These are phyloP conservation scores for Miltochrista miniata DNA, from an alignment of 2,888 invertebrate genomes.

Conservation along the genomic window DNA sequence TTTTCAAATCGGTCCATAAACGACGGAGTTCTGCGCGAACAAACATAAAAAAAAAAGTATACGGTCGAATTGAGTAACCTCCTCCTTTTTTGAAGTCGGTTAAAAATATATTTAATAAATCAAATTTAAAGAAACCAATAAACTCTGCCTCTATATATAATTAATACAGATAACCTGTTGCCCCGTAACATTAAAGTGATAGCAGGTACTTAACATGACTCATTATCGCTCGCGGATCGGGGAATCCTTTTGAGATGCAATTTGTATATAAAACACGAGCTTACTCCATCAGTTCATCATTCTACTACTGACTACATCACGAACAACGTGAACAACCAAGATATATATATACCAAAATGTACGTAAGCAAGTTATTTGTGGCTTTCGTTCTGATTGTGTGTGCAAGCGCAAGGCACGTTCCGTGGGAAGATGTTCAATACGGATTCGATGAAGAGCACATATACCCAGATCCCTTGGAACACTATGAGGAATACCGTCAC, in stretches of 20 bases:
- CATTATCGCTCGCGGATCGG: neutral
- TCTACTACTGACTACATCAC: neutral
- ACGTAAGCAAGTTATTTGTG: constrained; percentile 13
- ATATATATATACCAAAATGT: neutral
- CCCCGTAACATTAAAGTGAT: neutral
- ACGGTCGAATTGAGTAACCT: too few relatives aligned
- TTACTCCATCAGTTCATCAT: neutral
- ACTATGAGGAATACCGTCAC: neutral
- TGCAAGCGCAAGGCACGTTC: constrained; percentile 15
- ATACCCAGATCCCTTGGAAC: neutral
- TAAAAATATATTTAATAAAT: too few relatives aligned
- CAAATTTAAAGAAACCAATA: too few relatives aligned
- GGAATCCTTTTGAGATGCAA: too few relatives aligned
- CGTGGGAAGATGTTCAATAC: constrained; percentile 8
- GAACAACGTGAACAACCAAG: neutral
- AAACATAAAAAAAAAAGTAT: too few relatives aligned
- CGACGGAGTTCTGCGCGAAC: too few relatives aligned
- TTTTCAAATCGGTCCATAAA: too few relatives aligned
- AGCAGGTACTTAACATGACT: neutral
- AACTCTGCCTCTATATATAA: too few relatives aligned
- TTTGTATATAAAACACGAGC: neutral
- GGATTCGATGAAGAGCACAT: constrained; percentile 5
- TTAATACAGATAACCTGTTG: neutral
- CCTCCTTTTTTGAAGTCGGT: too few relatives aligned
- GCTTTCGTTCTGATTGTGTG: constrained; percentile 8